Conservation (phyloP, 2,113 vertebrate species). For the Hippoglossus stenolepis region DNA sequence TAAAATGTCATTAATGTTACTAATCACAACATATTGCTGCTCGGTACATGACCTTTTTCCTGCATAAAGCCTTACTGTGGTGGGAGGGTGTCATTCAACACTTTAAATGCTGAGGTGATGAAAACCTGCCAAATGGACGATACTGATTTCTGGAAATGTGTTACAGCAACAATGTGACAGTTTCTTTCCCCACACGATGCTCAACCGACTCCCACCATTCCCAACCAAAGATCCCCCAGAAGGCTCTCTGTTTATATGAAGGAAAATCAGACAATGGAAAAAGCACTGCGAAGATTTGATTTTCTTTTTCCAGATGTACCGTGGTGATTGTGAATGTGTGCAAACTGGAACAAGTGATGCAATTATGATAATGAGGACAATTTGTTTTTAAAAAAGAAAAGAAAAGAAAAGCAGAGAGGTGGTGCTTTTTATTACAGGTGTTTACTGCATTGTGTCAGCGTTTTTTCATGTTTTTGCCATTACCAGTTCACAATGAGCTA, state of each 20-base stretch:
- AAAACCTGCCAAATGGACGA: conserved; percentile 5
- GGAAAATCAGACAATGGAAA: conserved; percentile 28
- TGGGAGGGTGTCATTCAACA: not conserved
- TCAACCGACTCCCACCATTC: conserved; percentile 10
- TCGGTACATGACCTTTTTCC: conserved; percentile 51
- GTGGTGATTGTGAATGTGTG: conserved; percentile 56
- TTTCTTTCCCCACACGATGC: conserved; percentile 3
- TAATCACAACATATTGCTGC: conserved; percentile 69
- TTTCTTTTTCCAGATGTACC: conserved; percentile 26
- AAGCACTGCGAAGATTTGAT: conserved; percentile 19
- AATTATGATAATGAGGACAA: conserved; percentile 24
- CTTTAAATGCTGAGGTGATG: conserved; percentile 36
- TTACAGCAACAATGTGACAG: conserved; percentile 3
- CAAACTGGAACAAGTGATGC: conserved; percentile 64
- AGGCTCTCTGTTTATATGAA: conserved; percentile 49
- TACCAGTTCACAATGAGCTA: conserved; percentile 35
- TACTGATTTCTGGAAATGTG: conserved; percentile 17
- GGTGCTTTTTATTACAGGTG: conserved; percentile 47
- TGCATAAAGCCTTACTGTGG: conserved; percentile 44
- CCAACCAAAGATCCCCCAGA: conserved; percentile 38
- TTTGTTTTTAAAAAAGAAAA: too few relatives aligned
- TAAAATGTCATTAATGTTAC: conserved; percentile 45
- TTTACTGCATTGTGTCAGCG: conserved; percentile 55
- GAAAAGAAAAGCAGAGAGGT: not conserved
- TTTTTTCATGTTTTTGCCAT: conserved; percentile 6